Base-by-base conservation (phyloP, 2,888 invertebrate genomes). In the Drosophila kambysellisi region DNA sequence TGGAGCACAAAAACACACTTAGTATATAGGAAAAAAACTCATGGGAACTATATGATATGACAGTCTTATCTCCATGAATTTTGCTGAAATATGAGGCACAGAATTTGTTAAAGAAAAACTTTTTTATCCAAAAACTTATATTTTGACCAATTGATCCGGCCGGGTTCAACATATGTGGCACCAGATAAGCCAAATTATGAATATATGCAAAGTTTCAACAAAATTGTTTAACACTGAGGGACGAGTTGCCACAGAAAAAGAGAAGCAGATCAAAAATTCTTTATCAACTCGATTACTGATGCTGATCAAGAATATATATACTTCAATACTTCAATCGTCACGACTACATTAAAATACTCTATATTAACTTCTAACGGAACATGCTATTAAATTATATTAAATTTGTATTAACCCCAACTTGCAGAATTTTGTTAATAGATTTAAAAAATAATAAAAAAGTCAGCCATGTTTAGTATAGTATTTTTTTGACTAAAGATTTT, bases 231-330 rank as follows among this genome's bases (percentile, higher is more conserved):
- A 20, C 0, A 20, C 7, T 15, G 15, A 7, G 46, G 7, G 12
- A 15, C 3, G 0, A 7, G 0, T 4, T 20, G 15, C 7, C 2
- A 25, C 8, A 15, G 15, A 46, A 8, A 0, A 4, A 7, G 0
- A 4, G 2, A 20, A 4, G 6, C 20, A 20, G 2, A 20, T 46
- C 0, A 46, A 12, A 20, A 20, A 12, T 20, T 20, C 5, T 0
- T 12, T 12, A 46, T 46, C 7, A 12, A 0, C 20, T 20, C 46
- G 0, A 3, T 2, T 12, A 0, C 4, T 20, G 4, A 12, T 2
- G 12, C 20, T 46, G 46, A 46, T 46, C 12, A 20, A 46, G 20
- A 46, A 20, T 20, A 4, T 20, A 20, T 20, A 46, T 8, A 7
- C 7, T 7, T 15, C n/a, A 0, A 20, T 46, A 7, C 7, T 20